Evolutionary conservation across 2,113 vertebrate species (phyloP).

Genomic region (Canis aureus): DNA sequence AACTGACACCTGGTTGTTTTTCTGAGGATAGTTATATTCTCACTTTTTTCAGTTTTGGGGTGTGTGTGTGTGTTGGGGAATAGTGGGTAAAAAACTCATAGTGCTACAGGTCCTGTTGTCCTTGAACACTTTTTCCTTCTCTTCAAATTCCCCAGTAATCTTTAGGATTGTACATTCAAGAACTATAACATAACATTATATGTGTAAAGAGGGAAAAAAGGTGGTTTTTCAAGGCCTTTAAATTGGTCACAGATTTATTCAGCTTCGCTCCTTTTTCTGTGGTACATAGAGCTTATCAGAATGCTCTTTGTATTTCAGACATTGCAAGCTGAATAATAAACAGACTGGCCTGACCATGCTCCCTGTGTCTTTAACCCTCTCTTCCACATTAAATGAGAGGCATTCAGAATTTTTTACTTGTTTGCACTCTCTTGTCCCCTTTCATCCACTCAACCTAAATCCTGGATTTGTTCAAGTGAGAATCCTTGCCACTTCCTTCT

Average conservation of each 20-base stretch:
- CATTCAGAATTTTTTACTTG: background rate
- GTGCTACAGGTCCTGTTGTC: background rate
- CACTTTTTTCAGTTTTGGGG: background rate
- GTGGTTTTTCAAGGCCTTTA: background rate
- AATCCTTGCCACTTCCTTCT: background rate
- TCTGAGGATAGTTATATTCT: background rate
- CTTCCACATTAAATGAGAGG: background rate
- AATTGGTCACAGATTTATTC: background rate
- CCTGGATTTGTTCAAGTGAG: constrained; percentile 12
- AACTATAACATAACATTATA: background rate
- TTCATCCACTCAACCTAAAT: background rate
- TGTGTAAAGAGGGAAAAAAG: background rate
- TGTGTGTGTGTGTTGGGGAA: background rate
- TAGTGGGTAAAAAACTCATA: background rate
- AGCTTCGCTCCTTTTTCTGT: background rate
- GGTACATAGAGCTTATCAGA: background rate
- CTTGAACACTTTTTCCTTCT: background rate
- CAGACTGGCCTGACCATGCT: background rate
- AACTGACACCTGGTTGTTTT: background rate
- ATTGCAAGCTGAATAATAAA: background rate
- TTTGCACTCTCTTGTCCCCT: background rate
- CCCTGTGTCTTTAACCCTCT: background rate
- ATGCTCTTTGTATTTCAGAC: background rate
- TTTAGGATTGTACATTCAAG: background rate
- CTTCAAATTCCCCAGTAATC: background rate